A percentile compares a stretch with the other conserved stretches of the same genome.
Evolutionary conservation across 2,888 invertebrate genomes (phyloP).

Genomic region (Ischnura elegans): DNA sequence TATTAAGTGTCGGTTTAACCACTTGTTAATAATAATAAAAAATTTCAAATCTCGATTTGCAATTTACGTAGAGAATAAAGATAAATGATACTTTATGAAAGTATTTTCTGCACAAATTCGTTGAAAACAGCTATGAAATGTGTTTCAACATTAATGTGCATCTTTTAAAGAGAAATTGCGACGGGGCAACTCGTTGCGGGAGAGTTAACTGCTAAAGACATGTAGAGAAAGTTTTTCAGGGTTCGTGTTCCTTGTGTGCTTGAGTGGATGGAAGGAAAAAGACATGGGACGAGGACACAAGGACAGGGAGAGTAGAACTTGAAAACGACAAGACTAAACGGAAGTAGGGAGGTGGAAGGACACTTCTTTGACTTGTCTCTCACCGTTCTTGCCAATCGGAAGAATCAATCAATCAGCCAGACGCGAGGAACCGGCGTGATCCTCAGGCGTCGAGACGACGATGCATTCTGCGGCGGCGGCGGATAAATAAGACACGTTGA

Average conservation of each 20-base stretch:
- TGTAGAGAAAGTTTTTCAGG: background rate
- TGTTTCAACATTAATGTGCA: no score
- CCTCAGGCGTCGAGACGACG: background rate
- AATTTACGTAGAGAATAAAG: no score
- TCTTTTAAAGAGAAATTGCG: background rate
- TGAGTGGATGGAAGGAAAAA: background rate
- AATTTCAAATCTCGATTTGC: no score
- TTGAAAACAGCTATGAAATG: no score
- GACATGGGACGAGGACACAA: background rate
- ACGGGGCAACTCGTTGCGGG: background rate
- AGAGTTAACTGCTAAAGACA: background rate
- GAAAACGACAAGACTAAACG: background rate
- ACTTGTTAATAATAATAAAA: no score
- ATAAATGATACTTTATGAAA: no score
- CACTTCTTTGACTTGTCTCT: background rate
- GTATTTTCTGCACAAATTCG: no score
- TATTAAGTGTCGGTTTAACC: no score
- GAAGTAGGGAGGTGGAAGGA: background rate
- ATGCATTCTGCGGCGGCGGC: no score
- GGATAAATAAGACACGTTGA: no score
- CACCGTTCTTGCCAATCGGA: background rate
- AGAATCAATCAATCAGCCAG: constrained; percentile 4
- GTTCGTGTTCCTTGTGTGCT: background rate
- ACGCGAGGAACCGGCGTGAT: background rate
- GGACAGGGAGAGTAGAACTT: background rate